phyloP scores from a whole-genome alignment of 2,113 vertebrate genomes.

The Nesogale talazaci region DNA sequence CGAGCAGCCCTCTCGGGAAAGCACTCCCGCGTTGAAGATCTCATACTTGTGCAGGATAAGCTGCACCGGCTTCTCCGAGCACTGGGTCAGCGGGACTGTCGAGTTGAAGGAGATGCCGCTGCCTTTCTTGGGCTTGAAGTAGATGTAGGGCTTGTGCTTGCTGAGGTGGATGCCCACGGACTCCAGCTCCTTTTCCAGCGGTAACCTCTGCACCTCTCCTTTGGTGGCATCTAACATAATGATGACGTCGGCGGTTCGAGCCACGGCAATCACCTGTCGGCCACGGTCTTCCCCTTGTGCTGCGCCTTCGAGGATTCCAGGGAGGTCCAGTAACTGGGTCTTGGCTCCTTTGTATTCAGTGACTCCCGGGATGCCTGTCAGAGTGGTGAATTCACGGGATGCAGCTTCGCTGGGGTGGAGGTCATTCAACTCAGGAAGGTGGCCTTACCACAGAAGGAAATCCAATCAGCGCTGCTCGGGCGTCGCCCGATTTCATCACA shows the following conservation, averaged over 20 bases:
- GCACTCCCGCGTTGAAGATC: slow-evolving; percentile 99
- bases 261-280: slow-evolving; percentile 98
- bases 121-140: slow-evolving; percentile 99
- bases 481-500: slow-evolving; percentile 99
- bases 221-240: slow-evolving; percentile 99
- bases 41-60: slow-evolving; percentile 99
- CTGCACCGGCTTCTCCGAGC: slow-evolving; percentile 97
- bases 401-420: no score
- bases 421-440: no score
- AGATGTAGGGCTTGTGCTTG: slow-evolving; percentile 96
- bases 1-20: slow-evolving; percentile 96
- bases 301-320: no score
- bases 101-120: slow-evolving; percentile 99
- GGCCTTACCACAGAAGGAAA: slow-evolving; percentile 99
- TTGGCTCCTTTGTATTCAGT: no score
- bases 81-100: slow-evolving; percentile 95
- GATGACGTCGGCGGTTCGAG: slow-evolving; percentile 97
- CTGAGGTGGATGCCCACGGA: slow-evolving; percentile 98
- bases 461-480: slow-evolving; percentile 96
- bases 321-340: no score
- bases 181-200: slow-evolving; percentile 98
- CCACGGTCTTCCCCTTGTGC: slow-evolving; percentile 99
- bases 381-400: no score
- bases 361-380: no score
- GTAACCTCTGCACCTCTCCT: slow-evolving; percentile 97